Evolutionary conservation across 2,797 vertebrate species (phyloP).

Genomic region (Remorina albescens): DNA sequence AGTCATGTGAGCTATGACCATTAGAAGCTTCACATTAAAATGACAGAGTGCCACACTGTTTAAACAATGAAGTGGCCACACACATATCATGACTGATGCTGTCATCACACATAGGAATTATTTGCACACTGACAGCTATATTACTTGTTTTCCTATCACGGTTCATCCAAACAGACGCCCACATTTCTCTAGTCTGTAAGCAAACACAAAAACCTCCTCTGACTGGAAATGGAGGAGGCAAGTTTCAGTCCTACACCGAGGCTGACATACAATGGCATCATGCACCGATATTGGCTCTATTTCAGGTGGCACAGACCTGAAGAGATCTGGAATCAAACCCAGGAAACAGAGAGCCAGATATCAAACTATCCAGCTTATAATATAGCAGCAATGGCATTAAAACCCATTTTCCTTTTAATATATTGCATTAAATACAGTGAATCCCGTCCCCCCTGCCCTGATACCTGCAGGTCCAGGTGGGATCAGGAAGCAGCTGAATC

Average conservation of each 20-base stretch:
- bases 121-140: neutral
- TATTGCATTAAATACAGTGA: too few species aligned
- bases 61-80: neutral
- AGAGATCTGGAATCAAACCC: too few species aligned
- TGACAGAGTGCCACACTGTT: neutral
- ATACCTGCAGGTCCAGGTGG: conserved; percentile 36
- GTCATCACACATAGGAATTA: neutral
- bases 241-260: neutral
- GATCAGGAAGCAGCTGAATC: conserved; percentile 27
- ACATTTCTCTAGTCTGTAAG: neutral
- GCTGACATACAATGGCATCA: neutral
- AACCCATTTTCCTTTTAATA: too few species aligned
- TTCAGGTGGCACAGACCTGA: accelerated
- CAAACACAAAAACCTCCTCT: neutral
- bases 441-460: too few species aligned
- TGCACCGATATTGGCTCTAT: neutral
- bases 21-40: neutral
- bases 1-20: neutral
- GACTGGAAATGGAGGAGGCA: neutral
- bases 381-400: neutral
- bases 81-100: neutral
- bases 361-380: neutral
- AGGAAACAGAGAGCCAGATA: too few species aligned
- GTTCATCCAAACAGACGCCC: neutral
- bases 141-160: neutral